A percentile compares a stretch with the other conserved stretches of the same genome.
Conservation (phyloP, 2,113 vertebrate species). For the Cricetomys ansorgei region DNA sequence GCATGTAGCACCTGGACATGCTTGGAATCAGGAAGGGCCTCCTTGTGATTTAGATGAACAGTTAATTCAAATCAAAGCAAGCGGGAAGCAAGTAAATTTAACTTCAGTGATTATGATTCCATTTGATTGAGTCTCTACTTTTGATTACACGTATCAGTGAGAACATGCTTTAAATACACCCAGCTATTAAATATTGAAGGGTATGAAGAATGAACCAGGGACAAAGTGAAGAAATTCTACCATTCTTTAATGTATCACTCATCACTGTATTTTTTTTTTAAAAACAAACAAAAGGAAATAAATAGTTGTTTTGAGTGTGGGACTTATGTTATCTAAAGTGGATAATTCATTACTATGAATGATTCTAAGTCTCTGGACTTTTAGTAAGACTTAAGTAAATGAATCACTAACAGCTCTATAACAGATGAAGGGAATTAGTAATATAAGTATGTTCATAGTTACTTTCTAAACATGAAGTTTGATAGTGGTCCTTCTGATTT, state of each 20-base stretch:
- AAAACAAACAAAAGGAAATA: conserved; percentile 62
- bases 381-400: conserved; percentile 23
- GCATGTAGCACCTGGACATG: conserved; percentile 67
- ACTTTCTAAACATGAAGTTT: not conserved
- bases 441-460: not conserved
- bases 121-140: conserved; percentile 81
- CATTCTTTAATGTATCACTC: conserved; percentile 11
- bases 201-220: conserved; percentile 54
- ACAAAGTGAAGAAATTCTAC: conserved; percentile 28
- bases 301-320: conserved; percentile 44
- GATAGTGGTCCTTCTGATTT: not conserved
- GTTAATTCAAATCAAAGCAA: conserved; percentile 78
- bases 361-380: not conserved
- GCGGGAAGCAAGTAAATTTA: conserved; percentile 78
- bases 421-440: not conserved
- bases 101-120: conserved; percentile 79
- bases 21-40: conserved; percentile 67
- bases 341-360: conserved; percentile 30
- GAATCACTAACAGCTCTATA: not conserved
- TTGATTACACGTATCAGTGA: conserved; percentile 78
- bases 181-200: conserved; percentile 67
- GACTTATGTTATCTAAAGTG: conserved; percentile 53
- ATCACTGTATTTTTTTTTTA: conserved; percentile 56
- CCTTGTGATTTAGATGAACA: conserved; percentile 66
- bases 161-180: conserved; percentile 76